phyloP scores from a whole-genome alignment of 92 coral and sea anemone genomes.

The Galaxea fascicularis region DNA sequence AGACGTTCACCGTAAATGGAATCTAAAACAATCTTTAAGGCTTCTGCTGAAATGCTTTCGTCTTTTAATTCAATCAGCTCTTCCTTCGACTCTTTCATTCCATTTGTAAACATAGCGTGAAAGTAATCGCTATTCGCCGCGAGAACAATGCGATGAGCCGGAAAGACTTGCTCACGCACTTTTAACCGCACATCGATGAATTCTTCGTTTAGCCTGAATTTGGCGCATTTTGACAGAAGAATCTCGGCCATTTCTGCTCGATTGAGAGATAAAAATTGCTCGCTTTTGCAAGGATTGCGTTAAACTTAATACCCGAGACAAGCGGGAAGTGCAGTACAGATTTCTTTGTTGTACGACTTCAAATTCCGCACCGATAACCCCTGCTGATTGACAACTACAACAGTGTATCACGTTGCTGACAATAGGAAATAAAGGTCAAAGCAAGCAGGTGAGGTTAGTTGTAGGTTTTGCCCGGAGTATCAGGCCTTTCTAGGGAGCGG shows the following conservation, averaged over 20 bases:
- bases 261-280: background rate
- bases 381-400: no score
- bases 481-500: no score
- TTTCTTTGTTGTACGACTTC: no score
- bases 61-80: constrained; percentile 22
- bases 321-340: no score
- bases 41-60: constrained; percentile 38
- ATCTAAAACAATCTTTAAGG: constrained; percentile 61
- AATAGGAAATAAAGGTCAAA: no score
- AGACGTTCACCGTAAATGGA: constrained; percentile 33
- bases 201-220: constrained; percentile 15
- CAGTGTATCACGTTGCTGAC: no score
- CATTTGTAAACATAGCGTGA: constrained; percentile 11
- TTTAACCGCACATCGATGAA: constrained; percentile 75
- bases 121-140: constrained; percentile 26
- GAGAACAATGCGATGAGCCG: constrained; percentile 23
- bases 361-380: no score
- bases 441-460: no score
- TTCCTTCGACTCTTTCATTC: constrained; percentile 9
- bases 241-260: background rate
- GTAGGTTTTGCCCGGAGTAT: no score
- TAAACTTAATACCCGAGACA: no score
- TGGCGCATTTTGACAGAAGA: constrained; percentile 5
- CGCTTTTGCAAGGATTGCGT: background rate
- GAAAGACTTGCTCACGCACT: constrained; percentile 52